Conservation (phyloP, 2,113 vertebrate species). For the Austrofundulus limnaeus region DNA sequence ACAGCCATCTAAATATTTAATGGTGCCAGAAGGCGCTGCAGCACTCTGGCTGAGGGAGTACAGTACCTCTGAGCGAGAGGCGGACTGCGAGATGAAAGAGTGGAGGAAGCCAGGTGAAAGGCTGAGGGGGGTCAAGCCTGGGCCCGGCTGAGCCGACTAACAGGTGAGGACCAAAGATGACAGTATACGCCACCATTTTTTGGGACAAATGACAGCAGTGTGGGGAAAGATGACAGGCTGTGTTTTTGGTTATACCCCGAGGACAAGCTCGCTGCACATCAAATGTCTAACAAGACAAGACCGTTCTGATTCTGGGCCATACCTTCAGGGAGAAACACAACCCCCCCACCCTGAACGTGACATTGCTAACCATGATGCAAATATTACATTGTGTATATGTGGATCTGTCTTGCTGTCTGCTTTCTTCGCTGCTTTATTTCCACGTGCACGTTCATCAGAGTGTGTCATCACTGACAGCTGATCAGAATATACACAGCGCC, state of each 20-base stretch:
- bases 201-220: constrained; percentile 57
- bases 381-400: constrained; percentile 60
- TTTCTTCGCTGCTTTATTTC: constrained; percentile 20
- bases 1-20: constrained; percentile 70
- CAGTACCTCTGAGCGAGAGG: constrained; percentile 19
- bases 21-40: constrained; percentile 62
- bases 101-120: constrained; percentile 12
- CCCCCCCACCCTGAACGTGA: constrained; percentile 49
- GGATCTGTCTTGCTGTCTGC: constrained; percentile 25
- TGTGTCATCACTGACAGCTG: constrained; percentile 71
- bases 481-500: constrained; percentile 69
- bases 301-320: constrained; percentile 50
- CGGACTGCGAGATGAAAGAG: constrained; percentile 33
- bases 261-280: constrained; percentile 58
- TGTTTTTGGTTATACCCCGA: constrained; percentile 53
- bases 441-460: constrained; percentile 49
- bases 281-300: constrained; percentile 68
- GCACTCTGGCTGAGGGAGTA: constrained; percentile 44
- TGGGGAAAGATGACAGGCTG: constrained; percentile 56
- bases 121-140: constrained; percentile 35
- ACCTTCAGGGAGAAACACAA: constrained; percentile 49
- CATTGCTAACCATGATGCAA: constrained; percentile 72
- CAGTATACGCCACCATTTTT: constrained; percentile 54
- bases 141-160: constrained; percentile 39
- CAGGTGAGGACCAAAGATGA: constrained; percentile 56